Base-by-base conservation (phyloP, 2,113 vertebrate species). In the Charadrius vociferus region DNA sequence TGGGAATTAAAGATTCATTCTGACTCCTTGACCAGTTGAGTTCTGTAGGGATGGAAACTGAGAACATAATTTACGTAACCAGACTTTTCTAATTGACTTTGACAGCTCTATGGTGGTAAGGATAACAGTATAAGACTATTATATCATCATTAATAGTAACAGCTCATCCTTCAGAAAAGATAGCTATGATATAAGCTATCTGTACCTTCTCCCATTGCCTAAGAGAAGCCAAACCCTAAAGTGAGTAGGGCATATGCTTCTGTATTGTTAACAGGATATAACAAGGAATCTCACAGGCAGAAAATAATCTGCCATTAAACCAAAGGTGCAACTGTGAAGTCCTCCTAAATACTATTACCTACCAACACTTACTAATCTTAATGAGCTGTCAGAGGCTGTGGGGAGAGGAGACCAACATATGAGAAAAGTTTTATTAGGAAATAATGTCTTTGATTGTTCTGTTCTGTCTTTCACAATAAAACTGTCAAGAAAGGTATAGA, bases 241-340 rank as follows among this genome's bases (percentile, higher is more conserved):
- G 12, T 0, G 1, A 61, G 26, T 27, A 52, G 18, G 36, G 6
- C 20, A 37, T 43, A 22, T 68, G 22, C 21, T 88, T 85, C 39
- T 61, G 10, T 43, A 27, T 50, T 39, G 17, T 72, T 66, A 71
- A 41, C 16, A 45, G 29, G 36, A 15, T 59, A 41, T 41, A 41
- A 41, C 39, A 56, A 39, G n/a, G 21, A 81, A 58, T 81, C 90
- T 86, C 55, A 78, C 11, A 75, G 37, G 68, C 24, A 70, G 37
- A 88, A 94, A 95, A 74, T 52, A 53, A 86, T 32, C 63, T 91
- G 19, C 23, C 36, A 15, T 89, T 78, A 87, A 85, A 68, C 14
- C 29, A 47, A 23, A 50, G n/a, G 5, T 77, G 20, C 26, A 77
- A 61, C 53, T 19, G 14, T 55, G 53, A 93, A 6, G 7, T 61